Evolutionary conservation across 2,797 vertebrate species (phyloP).

Genomic region (Tokudaia muenninki): DNA sequence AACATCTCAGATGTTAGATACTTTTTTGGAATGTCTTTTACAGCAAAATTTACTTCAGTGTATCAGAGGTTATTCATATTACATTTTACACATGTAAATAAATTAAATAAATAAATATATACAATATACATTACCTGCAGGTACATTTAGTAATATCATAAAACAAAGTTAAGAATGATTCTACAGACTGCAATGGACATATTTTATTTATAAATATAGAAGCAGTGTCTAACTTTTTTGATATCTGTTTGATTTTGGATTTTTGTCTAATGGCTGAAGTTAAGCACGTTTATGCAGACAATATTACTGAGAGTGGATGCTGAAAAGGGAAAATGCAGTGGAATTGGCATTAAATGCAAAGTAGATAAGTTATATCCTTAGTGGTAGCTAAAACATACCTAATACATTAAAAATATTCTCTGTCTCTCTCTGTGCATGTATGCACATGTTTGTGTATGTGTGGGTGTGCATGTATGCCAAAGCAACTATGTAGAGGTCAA

Average conservation of each 20-base stretch:
- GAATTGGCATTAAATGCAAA: slow-evolving; percentile 78
- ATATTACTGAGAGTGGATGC: slow-evolving; percentile 81
- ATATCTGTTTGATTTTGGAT: slow-evolving; percentile 19
- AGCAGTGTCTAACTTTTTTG: not conserved
- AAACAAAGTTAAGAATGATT: slow-evolving; percentile 45
- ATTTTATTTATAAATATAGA: slow-evolving; percentile 30
- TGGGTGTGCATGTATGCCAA: not conserved
- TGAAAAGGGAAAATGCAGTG: slow-evolving; percentile 81
- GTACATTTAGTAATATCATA: not conserved
- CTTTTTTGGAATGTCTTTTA: slow-evolving; percentile 15
- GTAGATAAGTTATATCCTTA: slow-evolving; percentile 66
- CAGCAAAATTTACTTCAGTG: not conserved
- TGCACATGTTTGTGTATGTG: not conserved
- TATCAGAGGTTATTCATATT: not conserved
- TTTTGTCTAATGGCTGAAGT: slow-evolving; percentile 71
- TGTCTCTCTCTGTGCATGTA: not conserved
- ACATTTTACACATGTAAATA: not conserved
- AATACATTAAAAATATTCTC: not conserved
- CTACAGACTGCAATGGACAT: not conserved
- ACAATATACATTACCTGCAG: not conserved
- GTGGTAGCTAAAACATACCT: slow-evolving; percentile 59
- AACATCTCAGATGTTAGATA: not conserved
- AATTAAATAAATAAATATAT: slow-evolving; percentile 8
- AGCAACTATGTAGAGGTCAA: too few relatives aligned
- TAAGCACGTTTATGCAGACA: slow-evolving; percentile 72